These are phyloP conservation scores for Agelastica alni DNA, from an alignment of 2,888 invertebrate species.

Conservation along the genomic window DNA sequence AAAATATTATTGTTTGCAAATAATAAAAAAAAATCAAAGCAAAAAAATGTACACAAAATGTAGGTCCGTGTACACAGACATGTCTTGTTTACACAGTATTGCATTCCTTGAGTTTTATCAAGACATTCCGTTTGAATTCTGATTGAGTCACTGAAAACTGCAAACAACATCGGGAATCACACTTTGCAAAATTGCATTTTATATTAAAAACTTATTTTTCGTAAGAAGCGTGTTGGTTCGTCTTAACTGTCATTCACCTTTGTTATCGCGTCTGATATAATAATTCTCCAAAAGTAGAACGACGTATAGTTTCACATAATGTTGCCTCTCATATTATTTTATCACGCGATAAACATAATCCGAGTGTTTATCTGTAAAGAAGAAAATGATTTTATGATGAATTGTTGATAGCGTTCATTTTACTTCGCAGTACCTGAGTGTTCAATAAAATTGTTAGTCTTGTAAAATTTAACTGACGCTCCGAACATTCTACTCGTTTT, in stretches of 20 bases:
- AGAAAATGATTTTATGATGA: constrained; percentile 16
- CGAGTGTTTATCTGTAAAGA: constrained; percentile 18
- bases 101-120: too few species aligned
- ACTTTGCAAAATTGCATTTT: constrained; percentile 4
- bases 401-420: constrained; percentile 17
- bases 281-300: constrained; percentile 34
- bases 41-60: too few species aligned
- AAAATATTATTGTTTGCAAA: too few species aligned
- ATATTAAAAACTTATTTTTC: background rate
- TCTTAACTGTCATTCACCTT: constrained; percentile 37
- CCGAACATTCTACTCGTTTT: too few species aligned
- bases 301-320: constrained; percentile 32
- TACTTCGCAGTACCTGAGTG: constrained; percentile 7
- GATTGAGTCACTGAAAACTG: background rate
- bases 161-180: background rate
- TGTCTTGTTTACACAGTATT: too few species aligned
- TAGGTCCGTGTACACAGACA: too few species aligned
- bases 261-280: constrained; percentile 35
- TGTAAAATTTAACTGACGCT: too few species aligned
- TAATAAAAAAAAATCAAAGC: too few species aligned
- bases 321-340: constrained; percentile 27
- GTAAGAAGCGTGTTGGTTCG: constrained; percentile 8
- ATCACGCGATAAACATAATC: constrained; percentile 29
- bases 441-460: too few species aligned
- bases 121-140: too few species aligned